phyloP scores from a whole-genome alignment of 2,797 vertebrate genomes.

The Muraenolepis orangiensis region DNA sequence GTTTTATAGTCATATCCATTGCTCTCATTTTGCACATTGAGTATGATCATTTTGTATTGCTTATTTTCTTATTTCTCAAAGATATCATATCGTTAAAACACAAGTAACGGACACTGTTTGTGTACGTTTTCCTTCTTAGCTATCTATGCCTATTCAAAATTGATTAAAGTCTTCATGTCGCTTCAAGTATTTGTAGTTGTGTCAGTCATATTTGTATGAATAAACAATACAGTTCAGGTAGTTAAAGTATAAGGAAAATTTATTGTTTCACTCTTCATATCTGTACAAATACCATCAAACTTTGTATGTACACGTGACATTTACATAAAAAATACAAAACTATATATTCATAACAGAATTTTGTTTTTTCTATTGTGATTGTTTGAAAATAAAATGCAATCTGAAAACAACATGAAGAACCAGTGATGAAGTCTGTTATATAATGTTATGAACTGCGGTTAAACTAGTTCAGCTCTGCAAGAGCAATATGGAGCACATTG shows the following conservation, averaged over 20 bases:
- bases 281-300: constrained; percentile 99
- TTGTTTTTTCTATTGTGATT: constrained; percentile 97
- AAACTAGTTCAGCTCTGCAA: constrained; percentile 63
- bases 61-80: background rate
- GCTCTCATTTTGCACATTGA: background rate
- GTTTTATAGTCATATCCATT: background rate
- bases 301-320: constrained; percentile 99
- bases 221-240: constrained; percentile 27
- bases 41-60: background rate
- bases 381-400: constrained; percentile 93
- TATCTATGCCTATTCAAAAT: background rate
- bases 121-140: background rate
- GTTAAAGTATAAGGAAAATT: constrained; percentile 66
- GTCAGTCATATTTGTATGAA: background rate
- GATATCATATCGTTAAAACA: background rate
- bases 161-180: background rate
- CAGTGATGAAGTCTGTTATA: constrained; percentile 65
- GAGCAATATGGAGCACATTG: constrained; percentile 72
- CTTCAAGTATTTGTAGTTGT: background rate
- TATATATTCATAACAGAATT: constrained; percentile 99
- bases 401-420: constrained; percentile 52
- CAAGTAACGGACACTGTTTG: background rate
- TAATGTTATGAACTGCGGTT: constrained; percentile 63
- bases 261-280: constrained; percentile 98
- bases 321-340: constrained; percentile 99